Base-by-base conservation (phyloP, 2,888 invertebrate genomes). In the Rhyacophila evoluta region DNA sequence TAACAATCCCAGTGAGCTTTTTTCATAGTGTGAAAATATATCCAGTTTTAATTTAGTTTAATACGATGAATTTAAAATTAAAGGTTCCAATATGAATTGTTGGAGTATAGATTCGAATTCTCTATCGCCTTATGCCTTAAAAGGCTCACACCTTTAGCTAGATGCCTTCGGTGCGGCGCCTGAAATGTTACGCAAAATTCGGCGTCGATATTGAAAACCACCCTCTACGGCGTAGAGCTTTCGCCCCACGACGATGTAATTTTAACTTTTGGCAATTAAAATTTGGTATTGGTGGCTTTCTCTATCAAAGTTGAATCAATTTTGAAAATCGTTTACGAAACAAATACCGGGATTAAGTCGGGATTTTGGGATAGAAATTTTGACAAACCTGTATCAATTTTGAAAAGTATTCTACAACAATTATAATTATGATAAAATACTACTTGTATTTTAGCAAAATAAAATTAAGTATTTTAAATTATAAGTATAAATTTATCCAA, bases 121-220 rank as follows among this genome's bases (percentile, higher is more conserved):
- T 8, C 41, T 41, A 12, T 15, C 19, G 41, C 19, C 55, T 55
- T 55, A 8, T 10, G 19, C 10, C 19, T 2, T 55, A 19, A 10
- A 10, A 55, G 19, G 8, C 55, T 55, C 55, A 19, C 55, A 55
- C 55, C 55, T 55, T 55, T 55, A 19, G 25, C 55, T 10, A 4
- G 6, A 19, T 19, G 5, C 25, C 55, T 55, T 55, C 55, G 55
- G 25, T 10, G 55, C 10, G 8, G 55, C 12, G 55, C 25, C 55
- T 55, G 15, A 55, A 55, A 15, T 55, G 55, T 55, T 55, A 55
- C 55, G 55, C 55, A 55, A 55, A 55, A 55, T 55, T n/a, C 19
- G 55, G 19, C 55, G 19, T 55, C 12, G 10, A 25, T 55, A 55
- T 55, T 25, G 10, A 55, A 55, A 55, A 55, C 15, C 55, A 3